Evolutionary conservation across 2,888 invertebrate species (phyloP).

Genomic region (Omphaloscelis lunosa): DNA sequence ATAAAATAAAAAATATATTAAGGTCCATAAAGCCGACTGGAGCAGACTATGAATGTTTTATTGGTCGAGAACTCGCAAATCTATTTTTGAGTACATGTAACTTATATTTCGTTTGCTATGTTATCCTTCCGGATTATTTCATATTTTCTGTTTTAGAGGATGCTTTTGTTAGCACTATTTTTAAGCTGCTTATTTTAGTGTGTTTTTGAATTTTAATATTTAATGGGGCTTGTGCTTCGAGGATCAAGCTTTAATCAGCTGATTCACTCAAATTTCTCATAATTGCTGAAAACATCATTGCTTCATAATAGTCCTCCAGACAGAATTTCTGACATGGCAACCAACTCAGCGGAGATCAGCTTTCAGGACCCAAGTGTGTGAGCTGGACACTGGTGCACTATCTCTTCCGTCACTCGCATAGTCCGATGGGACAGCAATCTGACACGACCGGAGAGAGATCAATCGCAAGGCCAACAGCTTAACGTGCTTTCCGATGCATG

Average conservation of each 20-base stretch:
- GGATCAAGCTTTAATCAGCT: neutral
- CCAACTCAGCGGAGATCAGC: too few species aligned
- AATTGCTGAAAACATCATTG: neutral
- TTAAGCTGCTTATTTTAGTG: neutral
- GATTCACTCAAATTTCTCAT: neutral
- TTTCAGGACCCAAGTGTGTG: too few species aligned
- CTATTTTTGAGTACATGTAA: constrained; percentile 66
- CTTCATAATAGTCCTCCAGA: too few species aligned
- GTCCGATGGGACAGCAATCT: too few species aligned
- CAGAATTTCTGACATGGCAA: too few species aligned
- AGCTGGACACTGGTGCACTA: too few species aligned
- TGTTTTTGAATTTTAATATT: neutral
- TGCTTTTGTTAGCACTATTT: constrained; percentile 5
- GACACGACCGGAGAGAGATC: too few species aligned
- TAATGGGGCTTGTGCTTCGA: neutral
- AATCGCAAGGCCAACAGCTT: too few species aligned
- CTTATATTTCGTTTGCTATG: constrained; percentile 53
- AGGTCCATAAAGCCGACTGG: constrained; percentile 72
- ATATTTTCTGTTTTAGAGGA: constrained; percentile 11
- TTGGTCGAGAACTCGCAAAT: constrained; percentile 67
- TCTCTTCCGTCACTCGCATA: too few species aligned
- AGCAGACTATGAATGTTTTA: constrained; percentile 77
- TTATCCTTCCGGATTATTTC: constrained; percentile 34
- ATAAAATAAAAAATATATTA: constrained; percentile 80
- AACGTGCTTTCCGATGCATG: too few species aligned